Evolutionary conservation across 2,113 vertebrate genomes (phyloP).

Genomic region (Toxotes chatareus): DNA sequence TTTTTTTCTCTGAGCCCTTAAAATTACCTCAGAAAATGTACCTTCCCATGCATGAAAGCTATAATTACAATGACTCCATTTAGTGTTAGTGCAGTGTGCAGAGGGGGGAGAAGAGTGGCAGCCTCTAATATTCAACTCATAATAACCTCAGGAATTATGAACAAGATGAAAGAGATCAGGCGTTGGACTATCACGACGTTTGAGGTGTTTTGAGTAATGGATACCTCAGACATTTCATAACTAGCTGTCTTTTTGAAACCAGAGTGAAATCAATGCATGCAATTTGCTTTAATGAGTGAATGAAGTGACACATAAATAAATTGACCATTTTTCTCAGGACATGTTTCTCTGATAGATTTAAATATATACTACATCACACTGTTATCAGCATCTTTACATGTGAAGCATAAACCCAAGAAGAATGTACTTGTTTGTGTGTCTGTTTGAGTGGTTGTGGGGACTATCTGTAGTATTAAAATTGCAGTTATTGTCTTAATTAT

Average conservation of each 20-base stretch:
- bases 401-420: slow-evolving; percentile 3
- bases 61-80: slow-evolving; percentile 81
- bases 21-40: slow-evolving; percentile 79
- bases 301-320: slow-evolving; percentile 36
- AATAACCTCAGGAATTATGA: slow-evolving; percentile 77
- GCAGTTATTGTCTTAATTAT: slow-evolving; percentile 21
- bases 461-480: slow-evolving; percentile 12
- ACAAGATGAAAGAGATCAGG: slow-evolving; percentile 77
- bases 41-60: slow-evolving; percentile 82
- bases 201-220: slow-evolving; percentile 62
- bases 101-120: slow-evolving; percentile 62
- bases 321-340: slow-evolving; percentile 2
- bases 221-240: slow-evolving; percentile 52
- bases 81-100: slow-evolving; percentile 66
- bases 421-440: slow-evolving; percentile 20
- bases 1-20: slow-evolving; percentile 64
- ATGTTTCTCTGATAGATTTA: slow-evolving; percentile 9
- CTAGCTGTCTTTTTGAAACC: slow-evolving; percentile 33
- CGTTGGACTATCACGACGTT: slow-evolving; percentile 51
- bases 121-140: slow-evolving; percentile 76
- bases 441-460: slow-evolving; percentile 5
- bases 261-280: slow-evolving; percentile 40
- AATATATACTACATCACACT: neutral
- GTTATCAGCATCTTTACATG: slow-evolving; percentile 11
- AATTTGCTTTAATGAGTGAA: slow-evolving; percentile 44